These are phyloP conservation scores for Alethe castanea DNA, from an alignment of 2,113 vertebrate species.

Conservation along the genomic window DNA sequence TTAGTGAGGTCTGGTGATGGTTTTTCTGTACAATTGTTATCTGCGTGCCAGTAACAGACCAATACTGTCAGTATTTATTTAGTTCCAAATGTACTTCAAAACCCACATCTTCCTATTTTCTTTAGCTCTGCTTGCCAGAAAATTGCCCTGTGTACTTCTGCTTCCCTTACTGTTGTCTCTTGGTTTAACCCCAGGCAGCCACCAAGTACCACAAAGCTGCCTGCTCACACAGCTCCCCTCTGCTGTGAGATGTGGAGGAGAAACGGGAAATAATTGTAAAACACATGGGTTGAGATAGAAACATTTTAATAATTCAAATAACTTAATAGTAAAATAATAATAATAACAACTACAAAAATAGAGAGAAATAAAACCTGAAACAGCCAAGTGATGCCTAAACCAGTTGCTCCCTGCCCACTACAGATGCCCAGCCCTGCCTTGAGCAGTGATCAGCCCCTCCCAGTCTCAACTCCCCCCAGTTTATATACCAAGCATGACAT, in stretches of 20 bases:
- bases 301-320: neutral
- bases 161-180: neutral
- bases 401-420: neutral
- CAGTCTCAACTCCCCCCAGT: neutral
- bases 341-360: neutral
- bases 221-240: neutral
- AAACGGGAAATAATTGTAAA: neutral
- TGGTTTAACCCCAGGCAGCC: neutral
- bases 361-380: neutral
- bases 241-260: neutral
- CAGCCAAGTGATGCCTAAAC: neutral
- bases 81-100: conserved; percentile 33
- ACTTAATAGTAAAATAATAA: neutral
- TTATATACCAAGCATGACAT: neutral
- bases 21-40: neutral
- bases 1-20: neutral
- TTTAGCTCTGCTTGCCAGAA: neutral
- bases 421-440: neutral
- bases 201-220: neutral
- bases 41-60: rapidly evolving
- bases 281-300: neutral
- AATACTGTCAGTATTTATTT: neutral
- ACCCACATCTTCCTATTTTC: conserved; percentile 43
- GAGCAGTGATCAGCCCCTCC: neutral
- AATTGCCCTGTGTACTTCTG: neutral